phyloP scores from a whole-genome alignment of 2,797 vertebrate genomes.

The Glyptemys insculpta region DNA sequence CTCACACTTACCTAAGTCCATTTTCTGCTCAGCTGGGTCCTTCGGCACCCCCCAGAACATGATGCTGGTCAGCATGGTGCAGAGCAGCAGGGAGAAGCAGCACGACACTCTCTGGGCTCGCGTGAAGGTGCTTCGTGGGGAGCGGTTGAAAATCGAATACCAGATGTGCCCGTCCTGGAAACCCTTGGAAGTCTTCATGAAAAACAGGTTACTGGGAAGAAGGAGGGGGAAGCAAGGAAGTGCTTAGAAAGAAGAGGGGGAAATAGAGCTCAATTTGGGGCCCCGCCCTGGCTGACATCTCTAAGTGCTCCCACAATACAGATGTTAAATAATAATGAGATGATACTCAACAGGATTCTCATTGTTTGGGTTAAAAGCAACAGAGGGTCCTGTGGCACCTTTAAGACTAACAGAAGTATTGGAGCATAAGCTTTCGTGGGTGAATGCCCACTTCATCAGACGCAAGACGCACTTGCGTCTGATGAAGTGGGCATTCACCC shows the following conservation, averaged over 20 bases:
- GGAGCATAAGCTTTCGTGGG: no score
- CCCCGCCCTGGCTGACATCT: not conserved
- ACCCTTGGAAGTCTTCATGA: conserved; percentile 93
- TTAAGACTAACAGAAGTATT: no score
- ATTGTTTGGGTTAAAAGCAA: not conserved
- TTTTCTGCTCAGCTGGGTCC: conserved; percentile 94
- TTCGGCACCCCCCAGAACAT: conserved; percentile 97
- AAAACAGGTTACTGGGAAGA: conserved; percentile 90
- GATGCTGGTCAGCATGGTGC: conserved; percentile 97
- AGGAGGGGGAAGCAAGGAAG: not conserved
- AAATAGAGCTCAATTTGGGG: not conserved
- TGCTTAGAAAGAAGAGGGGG: not conserved
- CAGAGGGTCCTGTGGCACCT: no score
- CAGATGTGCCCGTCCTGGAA: conserved; percentile 95
- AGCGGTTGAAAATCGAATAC: conserved; percentile 93
- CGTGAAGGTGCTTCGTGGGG: conserved; percentile 91
- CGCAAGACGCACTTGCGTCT: no score
- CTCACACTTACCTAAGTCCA: conserved; percentile 90
- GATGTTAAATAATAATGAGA: not conserved
- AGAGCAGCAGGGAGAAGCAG: conserved; percentile 94
- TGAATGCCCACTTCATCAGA: no score
- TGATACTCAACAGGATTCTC: not conserved
- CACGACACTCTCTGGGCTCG: conserved; percentile 94
- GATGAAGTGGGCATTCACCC: no score
- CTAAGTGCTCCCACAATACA: not conserved